Evolutionary conservation across 2,888 invertebrate species (phyloP), one percentile per base, ranked within the genome.

Genomic region (Mycalesis mineus): DNA sequence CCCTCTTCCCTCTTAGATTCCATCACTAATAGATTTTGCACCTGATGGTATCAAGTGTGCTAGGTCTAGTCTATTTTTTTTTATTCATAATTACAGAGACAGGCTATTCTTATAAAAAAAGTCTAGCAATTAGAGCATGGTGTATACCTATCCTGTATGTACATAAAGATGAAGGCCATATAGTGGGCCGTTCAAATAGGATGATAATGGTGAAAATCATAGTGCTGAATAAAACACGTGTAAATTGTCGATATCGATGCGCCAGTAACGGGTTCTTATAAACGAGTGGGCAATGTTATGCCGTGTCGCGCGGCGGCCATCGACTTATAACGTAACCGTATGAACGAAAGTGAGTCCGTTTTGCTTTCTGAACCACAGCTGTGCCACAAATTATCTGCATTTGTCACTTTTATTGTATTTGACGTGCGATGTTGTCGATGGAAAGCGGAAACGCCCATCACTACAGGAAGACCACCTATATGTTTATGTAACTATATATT

Each of bases 291-390:
- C 29, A 45, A 11, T 9, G 37, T 50, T 44, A 44, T 50, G 9
- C 37, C 7, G 22, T 17, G 47, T 2, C 47, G 36, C 52, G 29
- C 17, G 57, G 55, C 64, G 82, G 77, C 67, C 78, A 69, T 73
- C 75, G 80, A 77, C 70, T 69, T 63, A 63, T 65, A 73, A 71
- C 72, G 72, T 73, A 75, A 75, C 67, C 66, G 66, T 68, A 39
- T 68, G 67, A 70, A 71, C 69, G 84, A 86, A 86, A 87, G 86
- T 77, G 80, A 81, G 70, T 68, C 68, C 79, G 84, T 84, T 78
- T 83, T 86, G 84, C 85, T 87, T 86, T 86, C 85, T 86, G 82
- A 73, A 74, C 66, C 68, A 63, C 67, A 66, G 64, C 65, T 57
- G 48, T 40, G 51, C 65, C 55, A 61, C 33, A 75, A 75, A 82